Evolutionary conservation across 53 echinoderm and acorn worm species (phyloP).

Genomic region (Zoroaster sp.): DNA sequence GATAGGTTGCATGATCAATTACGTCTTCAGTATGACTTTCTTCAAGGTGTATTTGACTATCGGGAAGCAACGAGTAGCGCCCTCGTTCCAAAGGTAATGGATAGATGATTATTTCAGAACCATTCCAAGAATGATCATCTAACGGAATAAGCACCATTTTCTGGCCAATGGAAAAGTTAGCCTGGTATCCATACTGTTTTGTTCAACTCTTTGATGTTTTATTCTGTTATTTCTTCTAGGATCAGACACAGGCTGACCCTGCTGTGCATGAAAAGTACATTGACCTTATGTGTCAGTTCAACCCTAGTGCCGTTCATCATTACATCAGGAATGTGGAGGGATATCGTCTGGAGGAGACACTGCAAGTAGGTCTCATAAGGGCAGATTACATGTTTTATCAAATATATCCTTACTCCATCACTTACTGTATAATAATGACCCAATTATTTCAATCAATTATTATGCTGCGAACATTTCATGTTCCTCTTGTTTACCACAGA

Average conservation of each 20-base stretch:
- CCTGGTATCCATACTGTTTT: no score
- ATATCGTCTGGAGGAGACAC: conserved; percentile 89
- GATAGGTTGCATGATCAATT: conserved; percentile 74
- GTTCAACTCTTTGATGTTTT: no score
- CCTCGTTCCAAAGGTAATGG: conserved; percentile 62
- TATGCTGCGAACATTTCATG: no score
- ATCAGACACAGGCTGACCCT: conserved; percentile 84
- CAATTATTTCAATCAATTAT: no score
- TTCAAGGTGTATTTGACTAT: conserved; percentile 92
- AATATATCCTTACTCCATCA: neutral
- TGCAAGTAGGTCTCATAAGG: conserved; percentile 64
- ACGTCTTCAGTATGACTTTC: conserved; percentile 82
- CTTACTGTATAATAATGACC: neutral
- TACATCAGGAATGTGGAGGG: conserved; percentile 90
- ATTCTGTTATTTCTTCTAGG: neutral
- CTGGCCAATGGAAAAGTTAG: no score
- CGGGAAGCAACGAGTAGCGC: conserved; percentile 69
- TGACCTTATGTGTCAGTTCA: conserved; percentile 90
- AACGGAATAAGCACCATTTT: no score
- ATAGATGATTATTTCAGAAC: no score
- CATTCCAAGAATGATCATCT: no score
- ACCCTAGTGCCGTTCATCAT: conserved; percentile 63
- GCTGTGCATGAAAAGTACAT: conserved; percentile 87
- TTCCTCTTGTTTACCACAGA: no score
- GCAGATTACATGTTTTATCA: neutral